These are phyloP conservation scores for Synergus itoensis DNA, from an alignment of 2,888 invertebrate genomes.

Conservation along the genomic window DNA sequence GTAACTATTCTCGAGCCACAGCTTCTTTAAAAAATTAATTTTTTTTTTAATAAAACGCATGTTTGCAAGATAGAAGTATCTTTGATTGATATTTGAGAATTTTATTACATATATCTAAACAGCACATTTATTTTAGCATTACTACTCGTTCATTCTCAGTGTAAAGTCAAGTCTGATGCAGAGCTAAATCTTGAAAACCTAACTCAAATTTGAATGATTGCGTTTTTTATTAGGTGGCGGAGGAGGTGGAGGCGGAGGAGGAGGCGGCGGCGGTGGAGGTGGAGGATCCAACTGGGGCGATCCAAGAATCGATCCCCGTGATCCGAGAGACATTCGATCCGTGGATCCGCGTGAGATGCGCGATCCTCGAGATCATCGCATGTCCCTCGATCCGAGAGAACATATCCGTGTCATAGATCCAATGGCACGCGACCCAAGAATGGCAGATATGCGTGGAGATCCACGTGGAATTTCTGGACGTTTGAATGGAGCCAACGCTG, in stretches of 20 bases:
- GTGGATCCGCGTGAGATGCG: slow-evolving; percentile 82
- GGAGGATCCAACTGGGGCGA: slow-evolving; percentile 78
- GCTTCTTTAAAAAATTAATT: neutral
- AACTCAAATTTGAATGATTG: neutral
- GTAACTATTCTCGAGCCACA: neutral
- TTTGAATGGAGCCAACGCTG: slow-evolving; percentile 86
- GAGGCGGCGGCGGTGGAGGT: neutral
- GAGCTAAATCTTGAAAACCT: neutral
- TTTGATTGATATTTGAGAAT: neutral
- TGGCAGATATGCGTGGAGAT: slow-evolving; percentile 85
- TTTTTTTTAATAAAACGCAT: neutral
- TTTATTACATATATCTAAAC: neutral
- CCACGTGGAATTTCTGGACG: slow-evolving; percentile 90
- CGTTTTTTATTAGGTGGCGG: slow-evolving; percentile 26
- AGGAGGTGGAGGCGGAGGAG: slow-evolving; percentile 60
- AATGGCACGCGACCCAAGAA: slow-evolving; percentile 80
- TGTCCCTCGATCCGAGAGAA: slow-evolving; percentile 76
- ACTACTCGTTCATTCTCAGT: slow-evolving; percentile 12
- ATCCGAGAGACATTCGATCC: slow-evolving; percentile 79
- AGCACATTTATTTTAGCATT: slow-evolving; percentile 31
- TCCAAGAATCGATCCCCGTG: slow-evolving; percentile 80
- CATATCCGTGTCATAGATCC: slow-evolving; percentile 79
- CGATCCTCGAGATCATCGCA: slow-evolving; percentile 77
- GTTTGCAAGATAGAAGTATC: neutral
- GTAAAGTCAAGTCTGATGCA: slow-evolving; percentile 17